Evolutionary conservation across 2,113 vertebrate species (phyloP), one percentile per base, ranked within the genome.

Genomic region (Tyto alba): DNA sequence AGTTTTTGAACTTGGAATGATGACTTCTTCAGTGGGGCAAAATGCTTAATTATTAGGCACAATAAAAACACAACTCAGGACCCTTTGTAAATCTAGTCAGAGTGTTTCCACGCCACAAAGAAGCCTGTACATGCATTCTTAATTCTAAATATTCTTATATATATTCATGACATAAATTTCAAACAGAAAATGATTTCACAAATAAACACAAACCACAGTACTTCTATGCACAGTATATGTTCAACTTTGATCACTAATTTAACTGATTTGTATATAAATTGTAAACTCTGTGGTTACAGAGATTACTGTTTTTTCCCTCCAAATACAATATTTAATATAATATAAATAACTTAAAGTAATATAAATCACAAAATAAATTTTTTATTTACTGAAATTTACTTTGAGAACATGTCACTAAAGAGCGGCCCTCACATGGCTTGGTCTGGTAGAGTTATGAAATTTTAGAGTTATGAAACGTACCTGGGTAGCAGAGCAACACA

Each of bases 401-500:
- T 64, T 52, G 57, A 88, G 27, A 85, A 85, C 21, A 26, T 25
- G 27, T 22, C 56, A 62, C 22, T 56, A 19, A 74, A 62, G 50
- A 41, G 64, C 50, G 81, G 59, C 36, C 30, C 27, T 77, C 21
- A 48, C 16, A 26, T 29, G 41, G 34, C 50, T 45, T 85, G 19
- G 20, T 71, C 38, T 72, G 38, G 38, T 13, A 85, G 13, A 89
- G 8, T 38, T 1, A 67, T 3, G 11, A 71, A 23, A 41, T 71
- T 22, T 66, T 63, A n/a, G n/a, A n/a, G n/a, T n/a, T n/a, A n/a
- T n/a, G n/a, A 60, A 50, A 92, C 86, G 1, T 85, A 99, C 99
- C 99, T 99, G 90, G 99, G 99, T 20, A 99, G 95, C 55, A 99
- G 98, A 82, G 99, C 99, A 45, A 98, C 34, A 34, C 98, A 97